A percentile compares a stretch with the other conserved stretches of the same genome.
Evolutionary conservation across 1,140 invertebrate species (phyloP).

Genomic region (Drosophila pallidifrons): DNA sequence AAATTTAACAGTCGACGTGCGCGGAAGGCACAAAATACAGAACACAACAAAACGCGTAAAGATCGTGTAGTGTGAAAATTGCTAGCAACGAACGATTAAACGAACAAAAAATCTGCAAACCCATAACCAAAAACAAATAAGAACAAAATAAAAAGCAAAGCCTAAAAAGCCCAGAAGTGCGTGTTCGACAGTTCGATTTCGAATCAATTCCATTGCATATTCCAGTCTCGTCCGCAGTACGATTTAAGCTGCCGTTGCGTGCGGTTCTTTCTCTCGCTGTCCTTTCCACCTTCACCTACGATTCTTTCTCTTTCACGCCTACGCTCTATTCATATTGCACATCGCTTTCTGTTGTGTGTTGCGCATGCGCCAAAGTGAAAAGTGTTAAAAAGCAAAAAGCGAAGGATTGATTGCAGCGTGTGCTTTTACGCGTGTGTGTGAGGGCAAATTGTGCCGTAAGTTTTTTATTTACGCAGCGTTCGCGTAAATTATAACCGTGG

Average conservation of each 20-base stretch:
- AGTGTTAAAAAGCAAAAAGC: slow-evolving; percentile 28
- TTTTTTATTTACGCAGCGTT: slow-evolving; percentile 27
- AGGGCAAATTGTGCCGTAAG: slow-evolving; percentile 11
- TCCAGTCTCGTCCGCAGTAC: slow-evolving; percentile 43
- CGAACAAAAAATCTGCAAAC: neutral
- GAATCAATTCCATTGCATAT: slow-evolving; percentile 34
- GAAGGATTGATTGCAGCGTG: neutral
- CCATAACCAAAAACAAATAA: slow-evolving; percentile 4
- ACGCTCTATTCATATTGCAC: slow-evolving; percentile 2
- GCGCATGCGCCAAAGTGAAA: slow-evolving; percentile 51
- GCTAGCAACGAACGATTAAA: slow-evolving; percentile 23
- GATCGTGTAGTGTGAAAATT: slow-evolving; percentile 54
- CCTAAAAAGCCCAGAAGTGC: slow-evolving; percentile 34
- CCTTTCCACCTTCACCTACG: neutral
- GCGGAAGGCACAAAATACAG: slow-evolving; percentile 48
- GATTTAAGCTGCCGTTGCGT: slow-evolving; percentile 47
- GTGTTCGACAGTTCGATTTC: slow-evolving; percentile 24
- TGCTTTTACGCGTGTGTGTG: slow-evolving; percentile 20
- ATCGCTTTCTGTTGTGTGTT: slow-evolving; percentile 24
- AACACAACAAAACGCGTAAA: slow-evolving; percentile 42
- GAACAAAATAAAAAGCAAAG: slow-evolving; percentile 22
- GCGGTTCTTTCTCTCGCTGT: slow-evolving; percentile 38
- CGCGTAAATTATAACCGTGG: slow-evolving; percentile 54
- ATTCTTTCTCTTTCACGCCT: neutral
- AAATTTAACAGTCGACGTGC: slow-evolving; percentile 80